Percentiles rank a stretch among this genome's conserved stretches.
Conservation (phyloP, 2,113 vertebrate species). For the Oenanthe melanoleuca region DNA sequence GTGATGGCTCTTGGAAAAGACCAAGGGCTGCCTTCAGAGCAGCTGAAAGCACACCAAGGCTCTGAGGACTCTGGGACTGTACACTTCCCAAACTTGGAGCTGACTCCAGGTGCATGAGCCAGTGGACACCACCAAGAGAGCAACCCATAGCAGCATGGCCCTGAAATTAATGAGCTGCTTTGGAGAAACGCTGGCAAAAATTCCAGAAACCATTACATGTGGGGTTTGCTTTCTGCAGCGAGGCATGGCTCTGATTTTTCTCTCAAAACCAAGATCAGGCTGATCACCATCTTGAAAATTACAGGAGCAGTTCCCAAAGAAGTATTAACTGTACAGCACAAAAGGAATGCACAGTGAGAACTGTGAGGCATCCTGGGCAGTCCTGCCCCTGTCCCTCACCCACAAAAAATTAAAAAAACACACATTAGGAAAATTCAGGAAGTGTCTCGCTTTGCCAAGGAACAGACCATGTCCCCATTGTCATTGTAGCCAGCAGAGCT, state of each 20-base stretch:
- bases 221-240: slow-evolving; percentile 5
- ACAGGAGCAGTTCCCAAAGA: background rate
- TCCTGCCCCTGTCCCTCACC: background rate
- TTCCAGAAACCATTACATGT: background rate
- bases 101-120: background rate
- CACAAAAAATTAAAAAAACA: background rate
- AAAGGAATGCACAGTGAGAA: background rate
- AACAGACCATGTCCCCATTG: background rate
- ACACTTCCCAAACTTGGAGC: background rate
- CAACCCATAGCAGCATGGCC: background rate
- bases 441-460: background rate
- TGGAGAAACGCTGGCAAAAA: background rate
- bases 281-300: background rate
- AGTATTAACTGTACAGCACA: background rate
- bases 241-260: background rate
- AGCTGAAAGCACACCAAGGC: background rate
- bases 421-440: background rate
- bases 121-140: background rate
- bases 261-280: background rate
- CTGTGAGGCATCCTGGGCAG: background rate
- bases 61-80: background rate
- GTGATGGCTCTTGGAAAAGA: background rate
- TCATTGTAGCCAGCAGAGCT: background rate
- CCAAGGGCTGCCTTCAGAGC: background rate
- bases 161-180: background rate